phyloP scores from a whole-genome alignment of 2,888 invertebrate genomes.

The Cryptocephalus moraei region DNA sequence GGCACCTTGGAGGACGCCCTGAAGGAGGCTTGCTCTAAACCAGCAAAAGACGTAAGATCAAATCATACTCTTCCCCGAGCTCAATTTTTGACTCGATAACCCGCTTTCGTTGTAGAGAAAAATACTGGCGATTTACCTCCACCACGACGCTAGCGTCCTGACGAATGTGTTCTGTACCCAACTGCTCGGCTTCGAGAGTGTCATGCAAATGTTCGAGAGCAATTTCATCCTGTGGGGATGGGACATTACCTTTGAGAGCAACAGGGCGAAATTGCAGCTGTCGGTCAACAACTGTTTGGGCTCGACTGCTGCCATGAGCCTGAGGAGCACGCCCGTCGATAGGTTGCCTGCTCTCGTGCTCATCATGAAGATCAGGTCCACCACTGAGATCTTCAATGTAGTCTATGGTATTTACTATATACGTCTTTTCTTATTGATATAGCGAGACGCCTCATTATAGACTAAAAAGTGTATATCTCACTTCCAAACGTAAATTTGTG shows the following conservation, averaged over 20 bases:
- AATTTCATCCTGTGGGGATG: conserved; percentile 95
- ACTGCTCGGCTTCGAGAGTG: conserved; percentile 81
- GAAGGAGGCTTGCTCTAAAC: conserved; percentile 78
- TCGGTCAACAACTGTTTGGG: conserved; percentile 72
- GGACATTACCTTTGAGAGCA: conserved; percentile 87
- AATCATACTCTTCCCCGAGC: conserved; percentile 2
- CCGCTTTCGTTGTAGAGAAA: conserved; percentile 57
- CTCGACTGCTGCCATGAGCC: conserved; percentile 70
- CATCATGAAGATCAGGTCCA: conserved; percentile 78
- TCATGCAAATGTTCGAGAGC: conserved; percentile 77
- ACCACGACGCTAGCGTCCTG: conserved; percentile 90
- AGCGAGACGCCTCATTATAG: too few species aligned
- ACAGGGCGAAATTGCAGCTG: conserved; percentile 67
- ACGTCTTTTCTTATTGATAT: neutral
- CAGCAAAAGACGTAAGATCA: conserved; percentile 73
- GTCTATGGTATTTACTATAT: conserved; percentile 66
- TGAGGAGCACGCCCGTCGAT: conserved; percentile 77
- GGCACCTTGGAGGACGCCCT: conserved; percentile 86
- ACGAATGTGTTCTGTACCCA: conserved; percentile 97
- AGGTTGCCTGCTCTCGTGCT: conserved; percentile 78
- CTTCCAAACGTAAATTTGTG: too few species aligned
- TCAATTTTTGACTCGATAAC: conserved; percentile 2
- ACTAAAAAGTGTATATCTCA: too few species aligned
- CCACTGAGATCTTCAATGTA: conserved; percentile 83
- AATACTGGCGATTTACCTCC: conserved; percentile 88